Evolutionary conservation across 2,797 vertebrate genomes (phyloP).

Genomic region (Acanthurus leucopareius): DNA sequence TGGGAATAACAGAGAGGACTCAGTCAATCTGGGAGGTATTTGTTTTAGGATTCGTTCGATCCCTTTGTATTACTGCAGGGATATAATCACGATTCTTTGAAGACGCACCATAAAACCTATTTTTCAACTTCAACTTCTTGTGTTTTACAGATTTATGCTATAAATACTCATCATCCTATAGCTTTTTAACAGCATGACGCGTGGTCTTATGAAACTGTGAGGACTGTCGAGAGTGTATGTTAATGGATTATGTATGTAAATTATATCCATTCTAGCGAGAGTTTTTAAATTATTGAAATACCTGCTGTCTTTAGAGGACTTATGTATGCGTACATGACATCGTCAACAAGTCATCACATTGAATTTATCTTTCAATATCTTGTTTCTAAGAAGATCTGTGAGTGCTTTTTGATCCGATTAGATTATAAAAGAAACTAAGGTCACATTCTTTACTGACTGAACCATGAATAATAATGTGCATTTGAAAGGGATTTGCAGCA

Average conservation of each 20-base stretch:
- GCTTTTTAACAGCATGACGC: background rate
- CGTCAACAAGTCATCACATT: background rate
- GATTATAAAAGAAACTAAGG: too few species aligned
- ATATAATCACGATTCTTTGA: constrained; percentile 21
- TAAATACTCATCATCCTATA: background rate
- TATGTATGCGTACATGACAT: background rate
- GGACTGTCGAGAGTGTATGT: background rate
- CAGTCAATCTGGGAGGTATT: constrained; percentile 63
- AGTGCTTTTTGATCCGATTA: background rate
- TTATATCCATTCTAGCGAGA: background rate
- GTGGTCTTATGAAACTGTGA: background rate
- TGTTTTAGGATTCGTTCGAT: constrained; percentile 60
- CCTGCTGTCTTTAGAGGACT: background rate
- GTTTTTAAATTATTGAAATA: background rate
- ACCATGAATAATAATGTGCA: too few species aligned
- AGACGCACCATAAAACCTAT: constrained; percentile 13
- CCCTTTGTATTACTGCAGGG: constrained; percentile 28
- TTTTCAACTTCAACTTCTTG: background rate
- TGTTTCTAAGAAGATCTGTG: background rate
- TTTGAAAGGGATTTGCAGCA: too few species aligned
- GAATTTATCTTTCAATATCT: too few species aligned
- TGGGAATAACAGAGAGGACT: constrained; percentile 46
- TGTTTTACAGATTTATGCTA: background rate
- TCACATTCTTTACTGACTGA: too few species aligned
- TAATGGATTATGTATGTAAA: background rate